Conservation (phyloP, 2,797 vertebrate genomes). For the Tamandua tetradactyla region DNA sequence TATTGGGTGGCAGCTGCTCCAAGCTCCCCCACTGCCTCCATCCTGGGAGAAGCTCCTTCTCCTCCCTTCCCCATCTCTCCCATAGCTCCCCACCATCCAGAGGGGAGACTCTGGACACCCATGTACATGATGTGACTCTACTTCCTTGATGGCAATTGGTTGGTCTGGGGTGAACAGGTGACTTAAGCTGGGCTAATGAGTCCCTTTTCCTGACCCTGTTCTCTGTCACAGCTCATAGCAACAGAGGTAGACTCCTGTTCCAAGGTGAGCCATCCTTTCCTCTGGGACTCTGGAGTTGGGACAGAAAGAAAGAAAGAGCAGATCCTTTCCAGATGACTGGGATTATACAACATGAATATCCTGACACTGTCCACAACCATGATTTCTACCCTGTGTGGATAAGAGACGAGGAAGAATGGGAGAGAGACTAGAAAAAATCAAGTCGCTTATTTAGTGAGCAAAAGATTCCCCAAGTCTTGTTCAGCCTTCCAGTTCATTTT, state of each 20-base stretch:
- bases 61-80: neutral
- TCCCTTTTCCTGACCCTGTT: neutral
- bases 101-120: neutral
- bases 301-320: neutral
- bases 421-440: neutral
- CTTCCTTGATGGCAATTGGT: neutral
- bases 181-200: neutral
- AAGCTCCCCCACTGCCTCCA: neutral
- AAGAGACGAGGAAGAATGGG: neutral
- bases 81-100: neutral
- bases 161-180: neutral
- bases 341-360: neutral
- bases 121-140: neutral
- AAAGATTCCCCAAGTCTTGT: neutral
- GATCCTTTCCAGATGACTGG: neutral
- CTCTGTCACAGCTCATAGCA: neutral
- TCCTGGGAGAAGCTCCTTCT: neutral
- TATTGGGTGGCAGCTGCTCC: neutral
- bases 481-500: neutral
- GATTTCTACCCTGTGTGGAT: neutral
- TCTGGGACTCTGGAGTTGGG: conserved; percentile 5
- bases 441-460: neutral
- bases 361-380: neutral
- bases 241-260: neutral
- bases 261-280: neutral